Conservation (phyloP, 2,113 vertebrate species). For the Hydropotes inermis region DNA sequence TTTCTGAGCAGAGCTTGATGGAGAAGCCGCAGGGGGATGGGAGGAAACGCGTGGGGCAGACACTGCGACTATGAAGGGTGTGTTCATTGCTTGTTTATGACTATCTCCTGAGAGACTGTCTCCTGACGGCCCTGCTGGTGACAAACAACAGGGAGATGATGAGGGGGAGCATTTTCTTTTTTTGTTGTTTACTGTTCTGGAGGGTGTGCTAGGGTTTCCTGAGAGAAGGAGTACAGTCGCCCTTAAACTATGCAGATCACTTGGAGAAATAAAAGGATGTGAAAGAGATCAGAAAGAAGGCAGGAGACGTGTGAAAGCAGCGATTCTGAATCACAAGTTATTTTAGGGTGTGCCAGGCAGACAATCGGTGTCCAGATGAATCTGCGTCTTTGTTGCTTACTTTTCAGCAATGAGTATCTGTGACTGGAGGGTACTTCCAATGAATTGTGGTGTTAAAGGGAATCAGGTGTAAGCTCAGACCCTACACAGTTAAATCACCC, state of each 20-base stretch:
- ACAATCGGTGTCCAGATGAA: rapidly evolving
- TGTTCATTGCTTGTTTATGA: not conserved
- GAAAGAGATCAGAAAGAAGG: not conserved
- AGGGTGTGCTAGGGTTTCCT: no score
- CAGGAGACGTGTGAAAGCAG: not conserved
- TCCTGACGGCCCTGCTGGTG: not conserved
- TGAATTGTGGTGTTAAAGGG: not conserved
- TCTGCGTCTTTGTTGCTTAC: not conserved
- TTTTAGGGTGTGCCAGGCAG: not conserved
- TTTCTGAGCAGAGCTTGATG: not conserved
- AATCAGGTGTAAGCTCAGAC: not conserved
- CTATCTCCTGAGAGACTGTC: not conserved
- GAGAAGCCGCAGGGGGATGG: not conserved
- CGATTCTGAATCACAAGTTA: not conserved
- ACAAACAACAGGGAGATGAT: not conserved
- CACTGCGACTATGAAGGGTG: not conserved
- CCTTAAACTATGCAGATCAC: not conserved
- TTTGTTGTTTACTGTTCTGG: not conserved
- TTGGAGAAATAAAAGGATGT: not conserved
- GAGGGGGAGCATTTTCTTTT: not conserved
- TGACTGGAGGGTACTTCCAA: not conserved
- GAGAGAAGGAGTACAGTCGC: not conserved
- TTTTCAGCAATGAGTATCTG: not conserved
- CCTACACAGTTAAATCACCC: not conserved
- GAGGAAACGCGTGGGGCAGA: not conserved